These are phyloP conservation scores for Gila orcuttii DNA, from an alignment of 2,113 vertebrate genomes.

Conservation along the genomic window DNA sequence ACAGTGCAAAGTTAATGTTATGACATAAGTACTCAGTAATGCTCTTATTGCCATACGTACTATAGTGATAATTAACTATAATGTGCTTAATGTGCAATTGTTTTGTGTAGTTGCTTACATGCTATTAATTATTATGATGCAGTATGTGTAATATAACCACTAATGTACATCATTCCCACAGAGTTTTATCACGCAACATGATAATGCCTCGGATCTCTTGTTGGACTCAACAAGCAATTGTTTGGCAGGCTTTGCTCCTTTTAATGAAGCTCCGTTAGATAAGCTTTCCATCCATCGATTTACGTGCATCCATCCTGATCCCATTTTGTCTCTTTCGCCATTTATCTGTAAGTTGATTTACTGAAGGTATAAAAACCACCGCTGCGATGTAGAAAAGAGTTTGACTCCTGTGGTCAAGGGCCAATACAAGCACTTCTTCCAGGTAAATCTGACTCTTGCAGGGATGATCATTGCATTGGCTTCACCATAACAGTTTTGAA, in stretches of 20 bases:
- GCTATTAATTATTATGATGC: neutral
- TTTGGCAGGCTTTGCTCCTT: conserved; percentile 32
- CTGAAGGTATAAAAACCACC: conserved; percentile 37
- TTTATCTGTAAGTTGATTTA: conserved; percentile 50
- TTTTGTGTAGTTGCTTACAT: neutral
- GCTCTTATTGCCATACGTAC: neutral
- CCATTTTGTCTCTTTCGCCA: conserved; percentile 36
- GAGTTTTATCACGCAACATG: neutral
- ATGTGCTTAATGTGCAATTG: neutral
- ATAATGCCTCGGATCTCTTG: conserved; percentile 23
- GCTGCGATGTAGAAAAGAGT: neutral
- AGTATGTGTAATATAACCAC: neutral
- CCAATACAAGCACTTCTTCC: conserved; percentile 77
- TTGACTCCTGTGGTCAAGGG: conserved; percentile 75
- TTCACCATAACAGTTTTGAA: conserved; percentile 71
- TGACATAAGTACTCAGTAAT: too few species aligned
- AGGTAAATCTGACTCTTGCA: conserved; percentile 74
- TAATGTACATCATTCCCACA: neutral
- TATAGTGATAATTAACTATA: neutral
- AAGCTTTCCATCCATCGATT: conserved; percentile 41
- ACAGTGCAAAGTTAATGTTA: neutral
- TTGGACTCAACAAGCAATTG: neutral
- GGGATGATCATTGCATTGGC: conserved; percentile 74
- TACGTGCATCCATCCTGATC: conserved; percentile 43
- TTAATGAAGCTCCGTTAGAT: conserved; percentile 40